Conservation (phyloP, 2,113 vertebrate species). For the Lasiurus borealis region DNA sequence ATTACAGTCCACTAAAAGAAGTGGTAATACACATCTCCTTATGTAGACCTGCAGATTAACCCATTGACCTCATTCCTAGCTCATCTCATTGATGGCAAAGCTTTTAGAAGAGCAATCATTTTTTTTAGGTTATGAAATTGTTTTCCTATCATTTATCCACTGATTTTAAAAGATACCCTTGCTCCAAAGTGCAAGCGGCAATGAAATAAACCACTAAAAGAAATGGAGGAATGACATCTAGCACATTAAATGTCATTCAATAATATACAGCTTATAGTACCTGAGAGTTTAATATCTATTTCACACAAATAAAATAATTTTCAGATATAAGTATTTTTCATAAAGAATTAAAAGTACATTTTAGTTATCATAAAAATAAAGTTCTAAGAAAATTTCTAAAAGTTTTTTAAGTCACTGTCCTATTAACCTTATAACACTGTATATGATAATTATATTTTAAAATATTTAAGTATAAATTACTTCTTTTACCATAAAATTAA, state of each 20-base stretch:
- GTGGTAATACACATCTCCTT: slow-evolving; percentile 89
- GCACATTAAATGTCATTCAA: slow-evolving; percentile 16
- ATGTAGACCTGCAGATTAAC: slow-evolving; percentile 88
- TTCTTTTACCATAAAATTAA: slow-evolving; percentile 34
- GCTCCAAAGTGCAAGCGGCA: slow-evolving; percentile 36
- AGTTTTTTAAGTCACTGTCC: slow-evolving; percentile 38
- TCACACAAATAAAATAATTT: slow-evolving; percentile 38
- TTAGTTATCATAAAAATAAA: slow-evolving; percentile 39
- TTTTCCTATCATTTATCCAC: slow-evolving; percentile 69
- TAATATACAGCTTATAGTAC: not conserved
- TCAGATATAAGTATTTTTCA: not conserved
- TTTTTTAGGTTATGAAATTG: slow-evolving; percentile 65
- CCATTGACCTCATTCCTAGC: slow-evolving; percentile 88
- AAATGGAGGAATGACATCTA: slow-evolving; percentile 20
- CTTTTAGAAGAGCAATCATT: slow-evolving; percentile 59
- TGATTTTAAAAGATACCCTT: slow-evolving; percentile 52
- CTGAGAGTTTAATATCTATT: slow-evolving; percentile 21
- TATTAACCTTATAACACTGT: not conserved
- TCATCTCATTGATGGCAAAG: slow-evolving; percentile 78
- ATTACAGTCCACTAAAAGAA: slow-evolving; percentile 90
- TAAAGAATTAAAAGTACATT: not conserved
- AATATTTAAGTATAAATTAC: slow-evolving; percentile 40
- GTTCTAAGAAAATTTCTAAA: not conserved
- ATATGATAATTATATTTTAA: slow-evolving; percentile 2
- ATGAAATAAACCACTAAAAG: slow-evolving; percentile 59